These are phyloP conservation scores for Drosophila melanogaster DNA, from an alignment of 1,140 invertebrate species.

Conservation along the genomic window DNA sequence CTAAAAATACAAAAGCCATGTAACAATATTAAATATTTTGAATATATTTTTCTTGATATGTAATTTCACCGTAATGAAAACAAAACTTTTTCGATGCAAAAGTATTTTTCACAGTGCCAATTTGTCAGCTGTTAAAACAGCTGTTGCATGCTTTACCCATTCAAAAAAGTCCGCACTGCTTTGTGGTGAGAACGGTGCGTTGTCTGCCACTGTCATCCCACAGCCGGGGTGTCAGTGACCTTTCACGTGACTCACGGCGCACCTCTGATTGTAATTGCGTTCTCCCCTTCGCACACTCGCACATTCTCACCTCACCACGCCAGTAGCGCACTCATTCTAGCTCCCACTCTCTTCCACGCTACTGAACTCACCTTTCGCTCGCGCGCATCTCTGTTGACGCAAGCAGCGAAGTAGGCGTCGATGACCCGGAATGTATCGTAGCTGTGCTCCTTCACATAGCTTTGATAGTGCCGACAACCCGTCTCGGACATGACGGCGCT, in stretches of 20 bases:
- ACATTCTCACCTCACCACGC: background rate
- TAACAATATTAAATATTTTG: too few species aligned
- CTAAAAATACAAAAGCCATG: too few species aligned
- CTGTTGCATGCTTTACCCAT: background rate
- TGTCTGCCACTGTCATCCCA: background rate
- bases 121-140: too few species aligned
- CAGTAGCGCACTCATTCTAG: background rate
- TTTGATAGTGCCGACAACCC: constrained; percentile 82
- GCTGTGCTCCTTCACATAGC: constrained; percentile 85
- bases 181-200: background rate
- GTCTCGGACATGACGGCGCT: constrained; percentile 84
- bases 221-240: constrained; percentile 16
- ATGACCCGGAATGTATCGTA: constrained; percentile 88
- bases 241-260: constrained; percentile 27
- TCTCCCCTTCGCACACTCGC: background rate
- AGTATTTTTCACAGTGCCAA: too few species aligned
- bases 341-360: too few species aligned
- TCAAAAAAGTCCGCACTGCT: background rate
- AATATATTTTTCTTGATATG: too few species aligned
- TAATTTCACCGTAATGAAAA: too few species aligned
- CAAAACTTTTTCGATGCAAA: too few species aligned
- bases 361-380: constrained; percentile 88
- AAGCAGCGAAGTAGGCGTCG: constrained; percentile 91
- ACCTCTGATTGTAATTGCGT: constrained; percentile 21
- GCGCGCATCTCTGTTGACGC: constrained; percentile 88